These are phyloP conservation scores for Cheilosia soror DNA, from an alignment of 2,888 invertebrate genomes.

Conservation along the genomic window DNA sequence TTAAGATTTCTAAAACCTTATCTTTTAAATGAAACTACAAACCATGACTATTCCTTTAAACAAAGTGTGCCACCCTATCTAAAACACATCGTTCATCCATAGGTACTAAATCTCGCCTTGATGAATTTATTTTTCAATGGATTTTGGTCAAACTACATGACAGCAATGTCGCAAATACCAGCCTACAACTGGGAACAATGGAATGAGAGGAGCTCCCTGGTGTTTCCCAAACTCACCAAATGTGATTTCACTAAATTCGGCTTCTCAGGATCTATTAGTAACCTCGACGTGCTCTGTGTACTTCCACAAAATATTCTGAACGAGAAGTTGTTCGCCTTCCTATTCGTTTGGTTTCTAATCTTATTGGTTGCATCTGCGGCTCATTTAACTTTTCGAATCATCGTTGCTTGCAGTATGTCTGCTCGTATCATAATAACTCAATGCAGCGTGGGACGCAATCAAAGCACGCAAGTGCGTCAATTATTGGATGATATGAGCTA, in stretches of 20 bases:
- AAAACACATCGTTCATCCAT: background rate
- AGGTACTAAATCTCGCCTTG: constrained; percentile 80
- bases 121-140: constrained; percentile 81
- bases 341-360: constrained; percentile 90
- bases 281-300: constrained; percentile 91
- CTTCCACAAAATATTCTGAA: constrained; percentile 91
- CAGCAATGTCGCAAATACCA: constrained; percentile 80
- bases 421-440: constrained; percentile 80
- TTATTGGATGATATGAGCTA: constrained; percentile 83
- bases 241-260: constrained; percentile 95
- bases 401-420: constrained; percentile 85
- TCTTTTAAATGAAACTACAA: too few relatives aligned
- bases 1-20: too few relatives aligned
- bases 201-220: constrained; percentile 81
- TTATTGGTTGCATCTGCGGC: constrained; percentile 87
- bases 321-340: constrained; percentile 90
- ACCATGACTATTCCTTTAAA: too few relatives aligned
- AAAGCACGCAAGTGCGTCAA: constrained; percentile 76
- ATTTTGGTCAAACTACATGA: constrained; percentile 81
- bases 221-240: constrained; percentile 90
- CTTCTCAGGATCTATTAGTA: constrained; percentile 91
- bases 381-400: constrained; percentile 87
- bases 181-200: constrained; percentile 80
- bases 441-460: constrained; percentile 78
- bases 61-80: background rate